These are phyloP conservation scores for Microplitis manilae DNA, from an alignment of 2,888 invertebrate genomes.

Conservation along the genomic window DNA sequence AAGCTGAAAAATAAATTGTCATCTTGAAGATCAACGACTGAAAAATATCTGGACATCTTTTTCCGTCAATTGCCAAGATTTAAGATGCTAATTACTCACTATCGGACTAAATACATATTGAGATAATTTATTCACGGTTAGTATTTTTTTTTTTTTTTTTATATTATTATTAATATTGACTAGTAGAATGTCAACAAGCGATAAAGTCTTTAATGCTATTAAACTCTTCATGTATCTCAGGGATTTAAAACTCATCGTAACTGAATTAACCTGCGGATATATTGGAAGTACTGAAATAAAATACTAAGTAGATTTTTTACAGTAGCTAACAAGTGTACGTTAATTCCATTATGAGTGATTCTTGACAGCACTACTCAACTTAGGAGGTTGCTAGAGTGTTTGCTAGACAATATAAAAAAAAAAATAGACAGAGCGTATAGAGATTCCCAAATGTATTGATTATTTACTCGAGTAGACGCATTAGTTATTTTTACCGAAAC, in stretches of 20 bases:
- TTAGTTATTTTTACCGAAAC: not conserved
- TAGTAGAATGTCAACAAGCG: not conserved
- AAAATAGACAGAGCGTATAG: not conserved
- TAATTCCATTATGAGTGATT: not conserved
- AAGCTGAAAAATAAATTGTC: conserved; percentile 14
- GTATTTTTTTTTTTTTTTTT: not conserved
- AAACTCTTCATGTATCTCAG: not conserved
- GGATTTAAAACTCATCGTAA: not conserved
- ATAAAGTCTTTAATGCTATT: not conserved
- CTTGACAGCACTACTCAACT: not conserved
- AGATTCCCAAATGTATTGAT: not conserved
- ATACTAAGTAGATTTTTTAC: not conserved
- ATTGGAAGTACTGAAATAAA: not conserved
- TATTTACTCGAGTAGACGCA: not conserved
- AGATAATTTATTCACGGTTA: not conserved
- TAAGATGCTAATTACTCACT: not conserved
- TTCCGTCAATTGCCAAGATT: conserved; percentile 22
- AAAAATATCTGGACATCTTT: conserved; percentile 29
- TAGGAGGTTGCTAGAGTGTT: not conserved
- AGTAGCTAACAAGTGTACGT: not conserved
- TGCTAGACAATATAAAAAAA: not conserved
- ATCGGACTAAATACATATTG: not conserved
- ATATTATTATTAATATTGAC: not conserved
- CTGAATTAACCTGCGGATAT: not conserved
- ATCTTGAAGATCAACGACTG: conserved; percentile 33